These are phyloP conservation scores for Laticauda laticaudata DNA, from an alignment of 2,113 vertebrate species.

Conservation along the genomic window DNA sequence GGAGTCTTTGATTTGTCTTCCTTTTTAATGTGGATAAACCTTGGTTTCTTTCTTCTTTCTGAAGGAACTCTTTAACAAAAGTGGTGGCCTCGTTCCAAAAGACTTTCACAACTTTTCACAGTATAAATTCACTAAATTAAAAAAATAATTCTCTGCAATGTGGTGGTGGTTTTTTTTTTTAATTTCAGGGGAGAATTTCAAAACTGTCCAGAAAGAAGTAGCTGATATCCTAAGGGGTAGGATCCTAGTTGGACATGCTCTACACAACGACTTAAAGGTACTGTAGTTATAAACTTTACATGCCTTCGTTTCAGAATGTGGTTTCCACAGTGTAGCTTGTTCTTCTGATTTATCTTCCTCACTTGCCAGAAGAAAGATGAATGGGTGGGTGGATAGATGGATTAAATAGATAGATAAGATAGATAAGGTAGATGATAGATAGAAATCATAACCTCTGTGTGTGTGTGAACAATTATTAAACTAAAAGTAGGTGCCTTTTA, in stretches of 20 bases:
- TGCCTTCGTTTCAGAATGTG: neutral
- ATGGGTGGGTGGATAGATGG: no score
- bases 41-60: no score
- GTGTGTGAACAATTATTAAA: neutral
- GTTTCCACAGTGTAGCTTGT: neutral
- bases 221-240: slow-evolving; percentile 81
- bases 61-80: no score
- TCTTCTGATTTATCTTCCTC: neutral
- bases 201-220: slow-evolving; percentile 85
- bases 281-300: neutral
- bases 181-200: slow-evolving; percentile 78
- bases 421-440: no score
- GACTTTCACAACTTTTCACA: neutral
- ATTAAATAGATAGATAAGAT: no score
- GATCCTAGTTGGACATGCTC: slow-evolving; percentile 86
- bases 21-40: no score
- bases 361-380: neutral
- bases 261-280: slow-evolving; percentile 93
- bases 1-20: no score
- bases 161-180: neutral
- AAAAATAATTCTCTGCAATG: neutral
- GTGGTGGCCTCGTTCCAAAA: neutral
- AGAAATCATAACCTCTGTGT: neutral
- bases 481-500: neutral
- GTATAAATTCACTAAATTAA: neutral